phyloP scores from a whole-genome alignment of 2,888 invertebrate species.

The Dorcus parallelipipedus region DNA sequence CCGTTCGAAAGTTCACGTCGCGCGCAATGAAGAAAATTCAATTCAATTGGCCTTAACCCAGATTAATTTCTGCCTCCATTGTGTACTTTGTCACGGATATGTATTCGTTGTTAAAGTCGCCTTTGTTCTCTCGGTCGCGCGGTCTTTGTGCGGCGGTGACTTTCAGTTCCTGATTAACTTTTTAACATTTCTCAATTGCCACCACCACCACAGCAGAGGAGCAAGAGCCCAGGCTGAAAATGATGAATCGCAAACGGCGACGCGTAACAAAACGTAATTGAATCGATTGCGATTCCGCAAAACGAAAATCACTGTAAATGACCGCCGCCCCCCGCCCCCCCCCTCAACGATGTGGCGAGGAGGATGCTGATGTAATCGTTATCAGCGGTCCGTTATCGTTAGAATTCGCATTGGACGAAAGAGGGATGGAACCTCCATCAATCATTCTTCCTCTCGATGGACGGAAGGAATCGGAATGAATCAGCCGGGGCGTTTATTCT shows the following conservation, averaged over 20 bases:
- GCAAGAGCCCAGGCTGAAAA: too few relatives aligned
- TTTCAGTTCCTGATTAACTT: too few relatives aligned
- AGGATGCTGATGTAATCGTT: conserved; percentile 19
- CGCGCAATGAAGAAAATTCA: neutral
- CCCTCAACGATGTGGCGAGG: neutral
- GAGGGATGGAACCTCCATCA: conserved; percentile 23
- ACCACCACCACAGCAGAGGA: too few relatives aligned
- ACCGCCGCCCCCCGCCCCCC: neutral
- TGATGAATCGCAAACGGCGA: neutral
- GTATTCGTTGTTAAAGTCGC: too few relatives aligned
- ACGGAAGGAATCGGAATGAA: neutral
- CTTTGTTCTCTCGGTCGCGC: too few relatives aligned
- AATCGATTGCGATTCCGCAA: neutral
- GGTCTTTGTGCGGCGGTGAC: too few relatives aligned
- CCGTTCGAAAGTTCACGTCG: too few relatives aligned
- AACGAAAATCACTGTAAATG: conserved; percentile 2
- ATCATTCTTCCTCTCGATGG: conserved; percentile 15
- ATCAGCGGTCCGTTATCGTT: conserved; percentile 21
- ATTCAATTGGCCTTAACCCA: conserved; percentile 1
- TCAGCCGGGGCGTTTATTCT: neutral
- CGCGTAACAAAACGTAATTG: neutral
- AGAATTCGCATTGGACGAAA: conserved; percentile 14
- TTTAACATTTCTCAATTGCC: too few relatives aligned
- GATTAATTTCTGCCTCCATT: neutral
- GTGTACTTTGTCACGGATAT: neutral